Conservation (phyloP, 2,888 invertebrate genomes). For the Branchellion lobata region DNA sequence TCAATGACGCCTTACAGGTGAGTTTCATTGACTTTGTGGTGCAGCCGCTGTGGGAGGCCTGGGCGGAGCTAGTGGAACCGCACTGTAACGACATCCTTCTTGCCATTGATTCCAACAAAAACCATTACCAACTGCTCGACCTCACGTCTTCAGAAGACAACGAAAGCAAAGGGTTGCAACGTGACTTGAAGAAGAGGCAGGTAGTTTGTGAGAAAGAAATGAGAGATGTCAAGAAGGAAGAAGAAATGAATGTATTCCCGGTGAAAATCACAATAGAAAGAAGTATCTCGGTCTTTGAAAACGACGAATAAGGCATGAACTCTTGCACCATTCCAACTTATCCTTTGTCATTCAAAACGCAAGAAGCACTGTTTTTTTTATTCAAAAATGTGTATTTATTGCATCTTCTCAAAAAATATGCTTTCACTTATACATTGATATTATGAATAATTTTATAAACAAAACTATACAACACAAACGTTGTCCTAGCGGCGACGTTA, state of each 20-base stretch:
- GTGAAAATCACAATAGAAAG: slow-evolving; percentile 5
- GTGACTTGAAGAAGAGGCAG: neutral
- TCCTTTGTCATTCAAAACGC: too few species aligned
- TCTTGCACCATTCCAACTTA: too few species aligned
- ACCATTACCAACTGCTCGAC: slow-evolving; percentile 8
- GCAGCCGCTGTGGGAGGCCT: slow-evolving; percentile 45
- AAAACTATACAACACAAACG: too few species aligned
- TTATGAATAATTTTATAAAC: too few species aligned
- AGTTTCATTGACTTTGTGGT: slow-evolving; percentile 44
- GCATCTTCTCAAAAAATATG: too few species aligned
- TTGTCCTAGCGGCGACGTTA: too few species aligned
- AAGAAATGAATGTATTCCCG: too few species aligned
- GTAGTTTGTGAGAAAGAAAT: neutral
- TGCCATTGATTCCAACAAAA: slow-evolving; percentile 36
- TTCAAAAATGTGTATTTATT: too few species aligned
- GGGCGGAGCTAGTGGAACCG: slow-evolving; percentile 46
- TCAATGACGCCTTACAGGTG: slow-evolving; percentile 37
- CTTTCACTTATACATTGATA: too few species aligned
- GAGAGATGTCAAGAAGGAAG: too few species aligned
- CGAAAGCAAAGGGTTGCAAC: neutral
- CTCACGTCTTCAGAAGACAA: slow-evolving; percentile 8
- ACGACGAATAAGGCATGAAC: neutral
- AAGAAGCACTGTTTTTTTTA: too few species aligned
- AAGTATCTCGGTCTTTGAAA: neutral
- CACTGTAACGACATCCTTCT: slow-evolving; percentile 43